Conservation (phyloP, 2,888 invertebrate species). For the Agrotis segetum region DNA sequence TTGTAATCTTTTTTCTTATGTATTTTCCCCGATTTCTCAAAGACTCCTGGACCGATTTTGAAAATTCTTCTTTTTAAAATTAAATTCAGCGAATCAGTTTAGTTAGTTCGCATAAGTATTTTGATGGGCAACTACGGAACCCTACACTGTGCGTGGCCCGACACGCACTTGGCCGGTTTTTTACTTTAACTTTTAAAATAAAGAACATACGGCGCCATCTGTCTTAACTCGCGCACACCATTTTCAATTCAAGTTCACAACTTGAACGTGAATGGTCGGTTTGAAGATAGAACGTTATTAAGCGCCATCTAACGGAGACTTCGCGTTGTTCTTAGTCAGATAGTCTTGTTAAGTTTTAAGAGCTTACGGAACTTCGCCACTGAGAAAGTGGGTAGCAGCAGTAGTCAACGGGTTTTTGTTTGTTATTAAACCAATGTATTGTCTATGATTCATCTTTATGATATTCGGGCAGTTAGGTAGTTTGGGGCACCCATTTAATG, state of each 20-base stretch:
- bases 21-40: no score
- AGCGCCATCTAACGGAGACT: conserved; percentile 55
- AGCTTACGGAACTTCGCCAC: conserved; percentile 33
- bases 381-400: conserved; percentile 13
- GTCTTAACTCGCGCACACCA: not conserved
- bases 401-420: conserved; percentile 6
- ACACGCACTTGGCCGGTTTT: no score
- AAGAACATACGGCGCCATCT: conserved; percentile 42
- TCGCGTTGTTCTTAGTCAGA: conserved; percentile 5
- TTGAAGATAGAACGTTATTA: conserved; percentile 2
- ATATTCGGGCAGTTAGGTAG: conserved; percentile 1
- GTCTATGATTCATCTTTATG: conserved; percentile 5
- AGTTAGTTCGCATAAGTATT: no score
- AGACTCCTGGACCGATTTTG: no score
- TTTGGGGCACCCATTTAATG: not conserved
- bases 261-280: conserved; percentile 5
- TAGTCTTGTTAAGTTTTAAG: conserved; percentile 1
- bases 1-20: no score
- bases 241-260: conserved; percentile 27
- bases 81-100: no score
- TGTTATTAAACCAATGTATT: not conserved
- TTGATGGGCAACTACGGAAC: no score
- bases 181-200: no score
- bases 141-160: no score
- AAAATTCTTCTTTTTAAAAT: no score